Percentiles rank a stretch among this genome's conserved stretches.
Conservation (phyloP, 2,113 vertebrate species). For the Apus apus region DNA sequence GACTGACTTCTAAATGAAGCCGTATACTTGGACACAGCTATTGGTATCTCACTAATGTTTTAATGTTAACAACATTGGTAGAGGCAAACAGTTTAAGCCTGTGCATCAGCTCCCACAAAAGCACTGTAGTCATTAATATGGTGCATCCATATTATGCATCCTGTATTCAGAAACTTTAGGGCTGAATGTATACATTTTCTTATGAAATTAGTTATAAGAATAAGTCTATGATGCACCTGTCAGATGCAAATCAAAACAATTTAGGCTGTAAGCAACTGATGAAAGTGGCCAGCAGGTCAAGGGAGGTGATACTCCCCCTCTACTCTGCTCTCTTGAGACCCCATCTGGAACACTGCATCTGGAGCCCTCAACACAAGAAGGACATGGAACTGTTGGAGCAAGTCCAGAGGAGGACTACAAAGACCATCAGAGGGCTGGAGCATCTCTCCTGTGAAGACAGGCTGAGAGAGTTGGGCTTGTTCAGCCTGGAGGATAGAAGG, state of each 20-base stretch:
- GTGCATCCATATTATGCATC: background rate
- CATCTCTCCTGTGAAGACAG: no score
- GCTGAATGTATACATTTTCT: background rate
- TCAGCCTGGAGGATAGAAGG: no score
- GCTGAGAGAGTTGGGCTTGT: no score
- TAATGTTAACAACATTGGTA: background rate
- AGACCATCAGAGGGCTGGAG: no score
- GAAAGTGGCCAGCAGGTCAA: background rate
- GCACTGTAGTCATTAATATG: accelerated
- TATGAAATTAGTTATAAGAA: background rate
- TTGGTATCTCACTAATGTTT: background rate
- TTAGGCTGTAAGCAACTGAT: background rate
- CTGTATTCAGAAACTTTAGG: background rate
- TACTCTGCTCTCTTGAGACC: no score
- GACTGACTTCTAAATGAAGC: background rate
- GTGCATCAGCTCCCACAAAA: background rate
- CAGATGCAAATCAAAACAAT: background rate
- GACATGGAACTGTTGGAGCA: no score
- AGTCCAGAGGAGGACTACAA: no score
- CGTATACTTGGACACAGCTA: background rate
- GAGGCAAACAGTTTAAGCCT: background rate
- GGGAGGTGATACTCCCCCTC: no score
- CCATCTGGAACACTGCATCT: no score
- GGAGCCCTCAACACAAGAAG: no score
- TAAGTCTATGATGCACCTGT: background rate